phyloP scores from a whole-genome alignment of 2,797 vertebrate species.

The Eulemur mongoz region DNA sequence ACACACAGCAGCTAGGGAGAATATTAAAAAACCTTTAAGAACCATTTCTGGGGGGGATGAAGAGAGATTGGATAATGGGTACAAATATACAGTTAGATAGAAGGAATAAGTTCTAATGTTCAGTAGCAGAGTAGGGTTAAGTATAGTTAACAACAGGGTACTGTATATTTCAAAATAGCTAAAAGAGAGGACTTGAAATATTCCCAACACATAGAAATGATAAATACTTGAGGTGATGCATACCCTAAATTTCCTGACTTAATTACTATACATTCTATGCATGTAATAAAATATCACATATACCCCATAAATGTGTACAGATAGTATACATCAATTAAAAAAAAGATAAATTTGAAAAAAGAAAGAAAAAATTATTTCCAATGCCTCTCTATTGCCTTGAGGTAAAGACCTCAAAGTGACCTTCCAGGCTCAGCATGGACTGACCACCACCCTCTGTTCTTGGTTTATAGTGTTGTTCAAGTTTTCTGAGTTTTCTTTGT shows the following conservation, averaged over 20 bases:
- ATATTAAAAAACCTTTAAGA: not conserved
- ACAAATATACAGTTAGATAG: not conserved
- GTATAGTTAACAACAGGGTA: not conserved
- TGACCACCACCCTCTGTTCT: not conserved
- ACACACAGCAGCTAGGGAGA: not conserved
- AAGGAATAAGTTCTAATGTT: not conserved
- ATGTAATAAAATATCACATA: not conserved
- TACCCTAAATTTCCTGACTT: not conserved
- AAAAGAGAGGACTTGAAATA: not conserved
- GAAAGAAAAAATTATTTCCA: not conserved
- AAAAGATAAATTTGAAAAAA: not conserved
- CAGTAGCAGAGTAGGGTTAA: not conserved
- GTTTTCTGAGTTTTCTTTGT: not conserved
- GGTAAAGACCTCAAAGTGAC: not conserved
- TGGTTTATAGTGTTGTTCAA: not conserved
- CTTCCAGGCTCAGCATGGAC: not conserved
- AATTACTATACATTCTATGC: not conserved
- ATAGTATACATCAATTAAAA: not conserved
- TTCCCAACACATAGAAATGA: not conserved
- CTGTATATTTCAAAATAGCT: not conserved
- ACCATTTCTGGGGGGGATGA: not conserved
- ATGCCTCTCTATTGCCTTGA: not conserved
- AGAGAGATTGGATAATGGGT: not conserved
- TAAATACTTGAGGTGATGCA: not conserved
- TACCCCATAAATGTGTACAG: not conserved